Evolutionary conservation across 2,113 vertebrate species (phyloP), one percentile per base, ranked within the genome.

Genomic region (Barbus barbus): DNA sequence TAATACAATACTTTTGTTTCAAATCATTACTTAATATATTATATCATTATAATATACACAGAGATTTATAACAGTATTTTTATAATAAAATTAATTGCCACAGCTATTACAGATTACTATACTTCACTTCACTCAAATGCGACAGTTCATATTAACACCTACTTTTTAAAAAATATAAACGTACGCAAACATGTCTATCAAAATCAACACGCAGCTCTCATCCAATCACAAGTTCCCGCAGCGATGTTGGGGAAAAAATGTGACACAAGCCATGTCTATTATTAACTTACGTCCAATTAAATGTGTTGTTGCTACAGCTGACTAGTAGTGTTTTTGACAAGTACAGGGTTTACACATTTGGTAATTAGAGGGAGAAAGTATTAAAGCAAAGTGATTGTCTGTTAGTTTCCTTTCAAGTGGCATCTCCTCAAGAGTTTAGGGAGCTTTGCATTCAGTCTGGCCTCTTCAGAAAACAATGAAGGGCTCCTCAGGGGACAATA

Each of bases 281-380:
- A 89, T 93, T 90, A 88, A 88, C 85, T 61, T 74, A 48, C 77
- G 51, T 72, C 90, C 93, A 92, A 95, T 94, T 93, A 94, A 91
- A 93, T 90, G 91, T 93, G 93, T 92, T 91, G 87, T 78, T 84
- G 86, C 7, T 82, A 87, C 89, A 81, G 90, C 90, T 89, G 86
- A 83, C 65, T 86, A 0, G 61, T 83, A 38, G 28, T 87, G 85
- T 89, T 88, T 85, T 89, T 89, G 90, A 92, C 90, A 90, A 91
- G 89, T 84, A 86, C 89, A 84, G 85, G 81, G 86, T 86, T 73
- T 65, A 48, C 69, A 48, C 36, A 78, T 60, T 81, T 78, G 82
- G 56, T 86, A 84, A 89, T 84, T 89, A 65, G 65, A 74, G 46
- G 58, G 53, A 75, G 83, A 41, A 11, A 18, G 18, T 60, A 80